Conservation (phyloP, 2,113 vertebrate species). For the Polyodon spathula region DNA sequence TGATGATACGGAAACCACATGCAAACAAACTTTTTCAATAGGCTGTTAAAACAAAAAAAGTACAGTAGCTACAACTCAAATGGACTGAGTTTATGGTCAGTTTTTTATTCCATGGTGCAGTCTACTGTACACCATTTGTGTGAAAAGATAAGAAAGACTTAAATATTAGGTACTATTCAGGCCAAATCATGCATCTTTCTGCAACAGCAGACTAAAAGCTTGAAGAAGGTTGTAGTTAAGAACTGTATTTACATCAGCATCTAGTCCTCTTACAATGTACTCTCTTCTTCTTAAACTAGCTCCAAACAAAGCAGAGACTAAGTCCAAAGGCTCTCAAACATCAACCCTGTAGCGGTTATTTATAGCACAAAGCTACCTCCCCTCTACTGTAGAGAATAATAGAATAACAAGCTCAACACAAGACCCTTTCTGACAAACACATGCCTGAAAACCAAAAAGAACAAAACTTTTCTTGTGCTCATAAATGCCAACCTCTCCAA, state of each 20-base stretch:
- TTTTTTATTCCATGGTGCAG: too few species aligned
- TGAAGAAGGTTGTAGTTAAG: too few species aligned
- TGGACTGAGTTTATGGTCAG: too few species aligned
- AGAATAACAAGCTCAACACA: conserved; percentile 16
- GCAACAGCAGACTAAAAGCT: too few species aligned
- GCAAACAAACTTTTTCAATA: too few species aligned
- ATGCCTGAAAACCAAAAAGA: conserved; percentile 27
- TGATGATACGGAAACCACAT: too few species aligned
- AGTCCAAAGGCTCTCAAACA: conserved; percentile 3
- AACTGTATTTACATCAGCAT: not conserved
- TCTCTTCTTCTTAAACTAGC: not conserved
- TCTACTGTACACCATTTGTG: too few species aligned
- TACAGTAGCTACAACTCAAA: too few species aligned
- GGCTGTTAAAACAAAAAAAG: too few species aligned
- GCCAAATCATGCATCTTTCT: too few species aligned
- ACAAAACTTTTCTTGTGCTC: conserved; percentile 32
- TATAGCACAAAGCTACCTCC: conserved; percentile 23
- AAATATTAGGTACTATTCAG: too few species aligned
- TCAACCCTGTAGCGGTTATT: conserved; percentile 20
- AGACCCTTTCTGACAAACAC: conserved; percentile 19
- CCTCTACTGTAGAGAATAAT: conserved; percentile 17
- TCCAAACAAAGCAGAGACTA: conserved; percentile 8
- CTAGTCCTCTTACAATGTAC: conserved; percentile 1
- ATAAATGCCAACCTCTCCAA: conserved; percentile 23
- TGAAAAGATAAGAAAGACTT: too few species aligned